Evolutionary conservation across 2,113 vertebrate genomes (phyloP).

Genomic region (Lepisosteus osseus): DNA sequence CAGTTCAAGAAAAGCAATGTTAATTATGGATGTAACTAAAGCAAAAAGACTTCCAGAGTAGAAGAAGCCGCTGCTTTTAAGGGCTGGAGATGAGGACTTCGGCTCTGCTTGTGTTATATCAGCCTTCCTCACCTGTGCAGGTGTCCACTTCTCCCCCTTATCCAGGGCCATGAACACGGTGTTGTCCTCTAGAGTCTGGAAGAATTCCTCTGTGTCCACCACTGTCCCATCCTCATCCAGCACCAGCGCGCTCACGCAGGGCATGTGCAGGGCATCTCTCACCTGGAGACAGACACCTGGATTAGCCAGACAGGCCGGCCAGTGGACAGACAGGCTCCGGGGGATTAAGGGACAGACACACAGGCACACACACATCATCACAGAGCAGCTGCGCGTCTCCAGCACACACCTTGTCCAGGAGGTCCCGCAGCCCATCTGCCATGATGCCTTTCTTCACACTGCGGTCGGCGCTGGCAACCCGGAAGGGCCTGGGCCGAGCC

Average conservation of each 20-base stretch:
- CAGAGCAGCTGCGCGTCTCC: not conserved
- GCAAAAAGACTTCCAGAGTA: no score
- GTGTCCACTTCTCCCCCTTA: slow-evolving; percentile 78
- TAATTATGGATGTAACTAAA: no score
- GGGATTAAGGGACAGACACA: not conserved
- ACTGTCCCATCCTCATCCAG: slow-evolving; percentile 88
- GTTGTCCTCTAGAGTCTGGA: slow-evolving; percentile 73
- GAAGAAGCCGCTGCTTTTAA: no score
- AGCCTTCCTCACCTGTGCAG: slow-evolving; percentile 44
- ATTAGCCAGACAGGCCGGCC: slow-evolving; percentile 1
- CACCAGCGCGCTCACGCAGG: slow-evolving; percentile 60
- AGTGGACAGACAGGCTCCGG: not conserved
- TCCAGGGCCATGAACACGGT: slow-evolving; percentile 77
- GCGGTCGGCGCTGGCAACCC: slow-evolving; percentile 74
- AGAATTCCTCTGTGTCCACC: slow-evolving; percentile 86
- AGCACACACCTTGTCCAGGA: slow-evolving; percentile 74
- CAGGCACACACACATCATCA: not conserved
- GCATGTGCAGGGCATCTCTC: slow-evolving; percentile 52
- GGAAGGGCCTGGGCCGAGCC: slow-evolving; percentile 63
- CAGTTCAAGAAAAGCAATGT: no score
- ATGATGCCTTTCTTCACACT: slow-evolving; percentile 73
- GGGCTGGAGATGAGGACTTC: no score
- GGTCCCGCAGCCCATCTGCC: slow-evolving; percentile 65
- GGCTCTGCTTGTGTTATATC: no score
- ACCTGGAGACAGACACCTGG: slow-evolving; percentile 52